A percentile compares a stretch with the other conserved stretches of the same genome.
These are phyloP conservation scores for Takifugu flavidus DNA, from an alignment of 2,113 vertebrate species.

Conservation along the genomic window DNA sequence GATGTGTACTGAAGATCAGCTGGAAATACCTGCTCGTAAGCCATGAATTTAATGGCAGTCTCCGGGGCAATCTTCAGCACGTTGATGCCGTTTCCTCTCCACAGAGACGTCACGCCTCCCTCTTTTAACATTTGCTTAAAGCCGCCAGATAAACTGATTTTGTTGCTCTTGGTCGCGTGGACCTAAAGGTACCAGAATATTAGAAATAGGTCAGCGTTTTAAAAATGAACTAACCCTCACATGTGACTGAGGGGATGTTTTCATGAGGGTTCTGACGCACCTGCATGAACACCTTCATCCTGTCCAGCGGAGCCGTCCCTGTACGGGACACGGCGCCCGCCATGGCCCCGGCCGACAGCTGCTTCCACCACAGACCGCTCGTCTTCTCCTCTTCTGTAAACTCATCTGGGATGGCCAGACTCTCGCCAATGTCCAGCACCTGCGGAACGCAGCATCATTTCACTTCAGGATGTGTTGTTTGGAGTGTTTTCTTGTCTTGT, in stretches of 20 bases:
- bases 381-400: conserved; percentile 96
- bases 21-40: conserved; percentile 88
- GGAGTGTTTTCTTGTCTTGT: too few relatives aligned
- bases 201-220: not conserved
- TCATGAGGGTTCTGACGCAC: conserved; percentile 58
- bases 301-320: conserved; percentile 92
- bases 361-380: conserved; percentile 91
- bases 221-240: not conserved
- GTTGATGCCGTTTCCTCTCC: conserved; percentile 96
- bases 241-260: not conserved
- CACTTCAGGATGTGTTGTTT: not conserved
- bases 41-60: conserved; percentile 97
- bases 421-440: conserved; percentile 97
- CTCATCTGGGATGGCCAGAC: conserved; percentile 93
- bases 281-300: conserved; percentile 99
- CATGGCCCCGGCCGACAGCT: conserved; percentile 85
- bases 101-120: conserved; percentile 86
- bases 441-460: conserved; percentile 43
- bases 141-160: conserved; percentile 85
- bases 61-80: conserved; percentile 97
- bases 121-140: conserved; percentile 96
- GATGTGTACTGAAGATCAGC: too few relatives aligned
- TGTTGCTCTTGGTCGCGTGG: conserved; percentile 85
- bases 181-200: conserved; percentile 74
- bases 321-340: conserved; percentile 93